These are phyloP conservation scores for Lithobates sylvaticus DNA, from an alignment of 2,797 vertebrate genomes.

Conservation along the genomic window DNA sequence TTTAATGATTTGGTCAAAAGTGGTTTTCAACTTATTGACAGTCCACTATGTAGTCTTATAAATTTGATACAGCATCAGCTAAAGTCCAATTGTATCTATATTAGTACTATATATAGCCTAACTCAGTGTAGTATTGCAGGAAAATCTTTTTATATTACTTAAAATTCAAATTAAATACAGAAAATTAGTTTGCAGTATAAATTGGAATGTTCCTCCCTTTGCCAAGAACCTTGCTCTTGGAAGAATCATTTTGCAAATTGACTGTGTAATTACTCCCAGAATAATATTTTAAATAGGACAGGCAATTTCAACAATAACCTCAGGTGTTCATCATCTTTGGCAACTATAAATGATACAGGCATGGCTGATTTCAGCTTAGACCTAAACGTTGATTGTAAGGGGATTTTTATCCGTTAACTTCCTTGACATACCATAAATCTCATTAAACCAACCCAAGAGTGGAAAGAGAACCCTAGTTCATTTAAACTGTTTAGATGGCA, in stretches of 20 bases:
- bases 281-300: constrained; percentile 26
- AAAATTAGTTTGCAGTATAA: not conserved
- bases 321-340: constrained; percentile 28
- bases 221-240: constrained; percentile 5
- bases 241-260: constrained; percentile 37
- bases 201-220: not conserved
- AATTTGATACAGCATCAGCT: not conserved
- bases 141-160: not conserved
- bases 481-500: constrained; percentile 2
- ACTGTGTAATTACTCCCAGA: constrained; percentile 48
- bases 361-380: constrained; percentile 16
- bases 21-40: not conserved
- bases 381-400: constrained; percentile 4
- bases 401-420: constrained; percentile 20
- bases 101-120: not conserved
- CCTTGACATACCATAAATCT: constrained; percentile 34
- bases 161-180: not conserved
- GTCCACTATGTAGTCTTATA: not conserved
- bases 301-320: constrained; percentile 47
- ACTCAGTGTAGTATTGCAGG: not conserved
- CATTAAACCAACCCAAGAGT: constrained; percentile 23
- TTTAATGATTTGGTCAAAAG: not conserved
- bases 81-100: not conserved
- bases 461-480: not conserved
- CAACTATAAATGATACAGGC: constrained; percentile 29